A percentile compares a stretch with the other conserved stretches of the same genome.
These are phyloP conservation scores for Cyprinodon tularosa DNA, from an alignment of 2,113 vertebrate genomes.

Conservation along the genomic window DNA sequence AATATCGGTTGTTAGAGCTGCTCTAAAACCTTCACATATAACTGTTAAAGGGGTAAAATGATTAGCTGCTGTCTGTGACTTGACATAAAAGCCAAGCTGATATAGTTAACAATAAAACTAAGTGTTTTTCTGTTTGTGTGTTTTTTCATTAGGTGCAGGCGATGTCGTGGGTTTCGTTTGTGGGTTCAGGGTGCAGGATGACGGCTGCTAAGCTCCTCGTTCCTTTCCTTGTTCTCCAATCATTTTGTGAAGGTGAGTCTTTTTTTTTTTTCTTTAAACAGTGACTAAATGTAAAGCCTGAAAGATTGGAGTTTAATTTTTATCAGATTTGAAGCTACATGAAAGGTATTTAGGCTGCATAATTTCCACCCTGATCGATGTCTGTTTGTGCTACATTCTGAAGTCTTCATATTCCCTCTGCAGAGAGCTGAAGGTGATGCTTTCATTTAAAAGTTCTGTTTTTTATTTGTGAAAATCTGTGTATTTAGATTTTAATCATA, in stretches of 20 bases:
- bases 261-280: not conserved
- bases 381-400: not conserved
- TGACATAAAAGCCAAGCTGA: too few species aligned
- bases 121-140: slow-evolving; percentile 29
- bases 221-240: slow-evolving; percentile 71
- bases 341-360: slow-evolving; percentile 5
- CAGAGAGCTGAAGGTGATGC: not conserved
- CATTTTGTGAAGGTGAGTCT: slow-evolving; percentile 77
- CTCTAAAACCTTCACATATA: too few species aligned
- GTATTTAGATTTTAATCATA: not conserved
- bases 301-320: slow-evolving; percentile 13
- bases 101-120: not conserved
- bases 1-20: too few species aligned
- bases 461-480: not conserved
- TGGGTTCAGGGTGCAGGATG: slow-evolving; percentile 73
- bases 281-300: not conserved
- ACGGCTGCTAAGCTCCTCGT: slow-evolving; percentile 73
- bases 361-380: not conserved
- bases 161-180: slow-evolving; percentile 69
- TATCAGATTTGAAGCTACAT: not conserved
- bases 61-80: too few species aligned
- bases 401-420: not conserved
- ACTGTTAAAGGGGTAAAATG: too few species aligned
- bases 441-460: not conserved
- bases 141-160: slow-evolving; percentile 55